Base-by-base conservation (phyloP, 2,888 invertebrate genomes). In the Falcaria lacertinaria region DNA sequence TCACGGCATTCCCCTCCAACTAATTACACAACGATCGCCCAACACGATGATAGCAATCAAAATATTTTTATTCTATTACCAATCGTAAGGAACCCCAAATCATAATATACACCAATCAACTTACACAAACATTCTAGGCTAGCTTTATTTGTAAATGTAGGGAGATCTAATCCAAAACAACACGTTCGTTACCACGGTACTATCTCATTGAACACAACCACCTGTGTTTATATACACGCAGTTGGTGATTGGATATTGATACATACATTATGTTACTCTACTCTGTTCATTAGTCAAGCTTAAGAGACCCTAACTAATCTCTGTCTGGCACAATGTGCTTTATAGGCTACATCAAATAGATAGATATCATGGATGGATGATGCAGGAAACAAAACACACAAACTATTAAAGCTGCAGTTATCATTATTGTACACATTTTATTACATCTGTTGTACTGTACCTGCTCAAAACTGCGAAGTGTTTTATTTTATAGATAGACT, bases 91-190 rank as follows among this genome's bases (percentile, higher is more conserved):
- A n/a, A n/a, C 48, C 52, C 49, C 48, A 56, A 69, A 76, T 69
- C 78, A 79, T 73, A 83, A 83, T 77, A 80, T 52, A 37, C 19
- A 37, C 37, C 15, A 37, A 37, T 15, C 22, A 37, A 41, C 44
- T 50, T 55, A 50, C 39, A 69, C 71, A 74, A 77, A 75, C 57
- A 69, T 60, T 61, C 65, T 75, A 77, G 66, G 48, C 66, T 60
- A 68, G 58, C 56, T 62, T 52, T 77, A 71, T 85, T 85, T 74
- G 79, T 84, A 83, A 82, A 84, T 76, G 67, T 60, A 68, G 56
- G 54, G 51, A 63, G 69, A 64, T 66, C 64, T 53, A 71, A 75
- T 55, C 25, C 67, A 74, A 70, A 81, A 79, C 80, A 80, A 61
- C 47, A 46, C 47, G 60, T 32, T 43, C 45, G 67, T 61, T 76